A percentile compares a stretch with the other conserved stretches of the same genome.
Evolutionary conservation across 1,140 invertebrate genomes (phyloP).

Genomic region (Leptopilina clavipes): DNA sequence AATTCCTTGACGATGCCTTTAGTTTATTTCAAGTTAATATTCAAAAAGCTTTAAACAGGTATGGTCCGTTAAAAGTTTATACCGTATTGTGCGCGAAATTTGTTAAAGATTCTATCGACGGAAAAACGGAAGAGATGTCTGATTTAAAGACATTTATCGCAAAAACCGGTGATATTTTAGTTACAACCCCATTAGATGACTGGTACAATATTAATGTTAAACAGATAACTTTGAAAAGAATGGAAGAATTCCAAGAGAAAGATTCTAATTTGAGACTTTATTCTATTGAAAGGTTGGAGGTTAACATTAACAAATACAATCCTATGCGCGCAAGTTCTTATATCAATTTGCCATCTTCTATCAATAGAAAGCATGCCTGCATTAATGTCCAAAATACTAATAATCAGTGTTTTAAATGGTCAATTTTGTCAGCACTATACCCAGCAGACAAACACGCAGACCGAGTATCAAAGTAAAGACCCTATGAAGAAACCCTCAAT

Average conservation of each 20-base stretch:
- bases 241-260: slow-evolving; percentile 60
- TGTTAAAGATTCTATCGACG: too few species aligned
- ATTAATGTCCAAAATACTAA: too few species aligned
- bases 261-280: too few species aligned
- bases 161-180: too few species aligned
- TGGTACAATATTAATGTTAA: slow-evolving; percentile 40
- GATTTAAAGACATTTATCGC: slow-evolving; percentile 32
- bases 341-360: too few species aligned
- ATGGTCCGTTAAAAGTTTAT: too few species aligned
- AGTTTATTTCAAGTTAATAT: neutral
- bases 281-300: slow-evolving; percentile 56
- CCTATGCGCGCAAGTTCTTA: slow-evolving; percentile 51
- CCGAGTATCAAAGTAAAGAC: slow-evolving; percentile 47
- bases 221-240: slow-evolving; percentile 39
- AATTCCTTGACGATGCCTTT: too few species aligned
- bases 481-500: slow-evolving; percentile 43
- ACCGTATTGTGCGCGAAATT: neutral
- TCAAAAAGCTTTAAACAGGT: neutral
- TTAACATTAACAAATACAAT: slow-evolving; percentile 62
- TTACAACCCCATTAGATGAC: slow-evolving; percentile 24
- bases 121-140: too few species aligned
- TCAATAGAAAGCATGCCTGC: slow-evolving; percentile 56
- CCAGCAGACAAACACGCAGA: slow-evolving; percentile 41
- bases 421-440: too few species aligned
- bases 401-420: too few species aligned